These are phyloP conservation scores for Leucophenga varia DNA, from an alignment of 1,140 invertebrate species.

Conservation along the genomic window DNA sequence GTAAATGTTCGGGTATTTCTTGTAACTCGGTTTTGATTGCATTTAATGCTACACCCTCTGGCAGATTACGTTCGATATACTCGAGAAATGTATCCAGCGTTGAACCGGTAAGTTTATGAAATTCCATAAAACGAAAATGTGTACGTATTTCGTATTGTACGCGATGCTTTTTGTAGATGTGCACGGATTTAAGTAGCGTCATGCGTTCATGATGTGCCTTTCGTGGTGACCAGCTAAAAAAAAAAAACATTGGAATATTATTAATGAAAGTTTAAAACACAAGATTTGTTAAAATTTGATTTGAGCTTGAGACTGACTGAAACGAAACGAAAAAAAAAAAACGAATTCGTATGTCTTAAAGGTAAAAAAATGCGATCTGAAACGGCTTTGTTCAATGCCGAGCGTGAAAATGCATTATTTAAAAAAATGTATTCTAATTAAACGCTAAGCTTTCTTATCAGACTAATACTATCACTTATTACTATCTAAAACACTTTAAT, in stretches of 20 bases:
- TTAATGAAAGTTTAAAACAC: too few relatives aligned
- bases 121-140: constrained; percentile 83
- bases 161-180: constrained; percentile 90
- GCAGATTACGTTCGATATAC: constrained; percentile 95
- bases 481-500: too few relatives aligned
- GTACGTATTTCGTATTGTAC: constrained; percentile 97
- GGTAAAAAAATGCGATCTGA: too few relatives aligned
- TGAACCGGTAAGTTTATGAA: constrained; percentile 86
- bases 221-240: constrained; percentile 66
- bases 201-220: constrained; percentile 75
- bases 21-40: constrained; percentile 79
- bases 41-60: constrained; percentile 95
- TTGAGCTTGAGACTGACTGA: too few relatives aligned
- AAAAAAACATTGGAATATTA: constrained; percentile 5
- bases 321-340: too few relatives aligned
- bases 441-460: too few relatives aligned
- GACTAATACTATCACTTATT: too few relatives aligned
- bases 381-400: too few relatives aligned
- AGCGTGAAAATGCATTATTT: too few relatives aligned
- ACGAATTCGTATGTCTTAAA: too few relatives aligned
- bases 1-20: constrained; percentile 60
- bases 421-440: too few relatives aligned
- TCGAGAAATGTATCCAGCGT: constrained; percentile 95
- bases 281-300: constrained; percentile 19
- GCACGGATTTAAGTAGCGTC: constrained; percentile 83